Conservation (phyloP, 2,113 vertebrate species). For the Hemibagrus wyckioides region DNA sequence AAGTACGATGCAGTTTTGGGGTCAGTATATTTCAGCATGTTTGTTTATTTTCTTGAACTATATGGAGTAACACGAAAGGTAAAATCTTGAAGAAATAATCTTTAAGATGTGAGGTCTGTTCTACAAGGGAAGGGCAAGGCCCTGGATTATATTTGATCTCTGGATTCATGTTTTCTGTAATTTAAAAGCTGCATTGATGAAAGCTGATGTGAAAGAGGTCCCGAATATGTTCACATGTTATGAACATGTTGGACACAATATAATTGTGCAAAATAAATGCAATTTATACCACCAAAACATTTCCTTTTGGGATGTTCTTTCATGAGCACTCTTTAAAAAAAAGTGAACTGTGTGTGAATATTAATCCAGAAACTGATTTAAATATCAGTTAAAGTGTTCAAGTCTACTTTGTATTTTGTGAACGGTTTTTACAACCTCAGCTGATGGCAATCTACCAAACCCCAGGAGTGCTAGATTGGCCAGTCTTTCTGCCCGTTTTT, state of each 20-base stretch:
- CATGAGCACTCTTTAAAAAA: neutral
- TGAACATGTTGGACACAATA: neutral
- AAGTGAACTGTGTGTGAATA: neutral
- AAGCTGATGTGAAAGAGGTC: neutral
- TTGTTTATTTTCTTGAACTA: neutral
- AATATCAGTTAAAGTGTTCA: neutral
- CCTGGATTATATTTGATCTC: neutral
- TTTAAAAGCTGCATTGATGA: neutral
- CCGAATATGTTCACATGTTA: neutral
- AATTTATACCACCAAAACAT: neutral
- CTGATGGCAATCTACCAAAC: neutral
- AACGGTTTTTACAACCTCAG: neutral
- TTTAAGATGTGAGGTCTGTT: neutral
- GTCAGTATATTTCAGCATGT: neutral
- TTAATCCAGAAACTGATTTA: neutral
- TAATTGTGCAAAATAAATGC: neutral
- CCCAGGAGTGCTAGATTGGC: neutral
- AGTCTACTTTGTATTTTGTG: neutral
- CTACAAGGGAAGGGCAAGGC: neutral
- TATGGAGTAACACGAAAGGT: neutral
- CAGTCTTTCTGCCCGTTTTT: neutral
- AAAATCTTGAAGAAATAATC: too few species aligned
- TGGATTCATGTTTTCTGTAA: neutral
- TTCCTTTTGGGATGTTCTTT: neutral
- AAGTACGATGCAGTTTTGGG: neutral